phyloP scores from a whole-genome alignment of 2,113 vertebrate species.

The Piprites chloris region DNA sequence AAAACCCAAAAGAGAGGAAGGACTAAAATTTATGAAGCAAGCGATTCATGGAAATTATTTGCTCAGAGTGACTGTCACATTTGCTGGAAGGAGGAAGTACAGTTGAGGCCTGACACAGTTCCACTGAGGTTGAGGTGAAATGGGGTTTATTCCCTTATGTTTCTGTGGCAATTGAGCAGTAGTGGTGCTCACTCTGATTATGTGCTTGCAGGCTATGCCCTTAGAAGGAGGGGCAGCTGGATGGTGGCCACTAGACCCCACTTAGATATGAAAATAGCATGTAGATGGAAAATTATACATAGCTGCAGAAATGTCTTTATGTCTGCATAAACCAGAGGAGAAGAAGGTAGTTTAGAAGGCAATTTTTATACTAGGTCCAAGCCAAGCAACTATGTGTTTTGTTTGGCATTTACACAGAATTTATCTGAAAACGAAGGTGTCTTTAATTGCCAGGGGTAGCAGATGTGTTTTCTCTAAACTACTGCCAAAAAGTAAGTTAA shows the following conservation, averaged over 20 bases:
- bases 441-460: slow-evolving; percentile 43
- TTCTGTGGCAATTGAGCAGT: background rate
- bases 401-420: slow-evolving; percentile 46
- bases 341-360: background rate
- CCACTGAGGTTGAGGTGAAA: background rate
- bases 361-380: background rate
- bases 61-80: background rate
- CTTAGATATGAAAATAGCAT: background rate
- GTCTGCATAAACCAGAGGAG: background rate
- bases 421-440: background rate
- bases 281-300: accelerated
- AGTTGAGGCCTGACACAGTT: accelerated
- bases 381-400: background rate
- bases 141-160: background rate
- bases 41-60: background rate
- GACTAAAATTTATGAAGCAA: background rate
- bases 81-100: background rate
- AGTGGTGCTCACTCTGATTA: background rate
- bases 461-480: slow-evolving; percentile 42
- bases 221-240: background rate
- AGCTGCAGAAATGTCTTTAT: background rate
- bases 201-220: background rate
- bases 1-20: background rate
- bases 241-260: background rate
- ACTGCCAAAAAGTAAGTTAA: slow-evolving; percentile 36